These are phyloP conservation scores for Stercorarius parasiticus DNA, from an alignment of 2,113 vertebrate species.

Conservation along the genomic window DNA sequence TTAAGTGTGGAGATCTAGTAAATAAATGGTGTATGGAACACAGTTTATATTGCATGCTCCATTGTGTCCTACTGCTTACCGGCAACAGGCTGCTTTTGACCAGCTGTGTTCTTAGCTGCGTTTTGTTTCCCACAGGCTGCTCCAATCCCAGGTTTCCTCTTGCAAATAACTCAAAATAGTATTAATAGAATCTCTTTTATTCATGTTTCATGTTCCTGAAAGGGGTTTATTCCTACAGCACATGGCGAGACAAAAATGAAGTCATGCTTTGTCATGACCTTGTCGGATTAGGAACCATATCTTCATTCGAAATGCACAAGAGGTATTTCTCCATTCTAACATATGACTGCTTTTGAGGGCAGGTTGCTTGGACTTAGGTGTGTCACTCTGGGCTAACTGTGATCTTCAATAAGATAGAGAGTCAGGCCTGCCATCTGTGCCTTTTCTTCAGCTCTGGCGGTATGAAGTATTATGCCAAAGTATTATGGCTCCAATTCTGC, in stretches of 20 bases:
- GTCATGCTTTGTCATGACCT: neutral
- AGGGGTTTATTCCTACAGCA: neutral
- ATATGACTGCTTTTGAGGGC: neutral
- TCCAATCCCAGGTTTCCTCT: neutral
- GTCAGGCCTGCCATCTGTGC: neutral
- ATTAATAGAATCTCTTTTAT: neutral
- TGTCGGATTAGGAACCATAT: neutral
- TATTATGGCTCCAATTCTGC: neutral
- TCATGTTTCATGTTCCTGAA: neutral
- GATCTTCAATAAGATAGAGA: neutral
- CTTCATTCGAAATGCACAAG: neutral
- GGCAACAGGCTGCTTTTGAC: neutral
- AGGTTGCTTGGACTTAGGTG: neutral
- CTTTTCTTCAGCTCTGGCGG: neutral
- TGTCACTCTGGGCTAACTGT: neutral
- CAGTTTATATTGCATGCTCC: neutral
- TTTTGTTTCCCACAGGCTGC: neutral
- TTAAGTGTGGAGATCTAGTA: neutral
- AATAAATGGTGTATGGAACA: neutral
- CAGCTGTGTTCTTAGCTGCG: neutral
- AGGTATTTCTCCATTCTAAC: neutral
- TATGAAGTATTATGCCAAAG: neutral
- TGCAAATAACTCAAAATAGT: neutral
- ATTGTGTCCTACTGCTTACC: neutral
- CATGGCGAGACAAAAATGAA: neutral